These are phyloP conservation scores for Nothobranchius kuhntae DNA, from an alignment of 2,113 vertebrate species.

Conservation along the genomic window DNA sequence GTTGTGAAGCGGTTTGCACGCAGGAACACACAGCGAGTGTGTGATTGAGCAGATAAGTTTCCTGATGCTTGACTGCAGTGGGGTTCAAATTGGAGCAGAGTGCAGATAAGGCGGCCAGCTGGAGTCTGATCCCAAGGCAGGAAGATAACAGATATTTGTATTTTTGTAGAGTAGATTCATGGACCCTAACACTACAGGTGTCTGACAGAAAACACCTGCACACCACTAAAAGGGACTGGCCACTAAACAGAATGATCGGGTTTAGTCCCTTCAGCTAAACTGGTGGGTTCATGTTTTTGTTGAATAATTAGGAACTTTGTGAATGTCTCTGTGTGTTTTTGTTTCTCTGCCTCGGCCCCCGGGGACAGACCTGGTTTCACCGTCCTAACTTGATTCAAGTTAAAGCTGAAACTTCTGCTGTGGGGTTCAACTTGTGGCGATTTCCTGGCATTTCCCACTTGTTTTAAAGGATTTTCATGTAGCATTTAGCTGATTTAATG, in stretches of 20 bases:
- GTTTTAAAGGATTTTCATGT: conserved; percentile 19
- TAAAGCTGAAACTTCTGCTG: conserved; percentile 35
- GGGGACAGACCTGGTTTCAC: conserved; percentile 12
- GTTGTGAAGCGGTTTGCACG: not conserved
- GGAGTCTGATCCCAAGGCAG: conserved; percentile 6
- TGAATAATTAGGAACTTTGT: not conserved
- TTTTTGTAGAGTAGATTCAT: not conserved
- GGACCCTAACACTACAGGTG: not conserved
- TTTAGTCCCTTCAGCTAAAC: not conserved
- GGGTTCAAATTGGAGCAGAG: conserved; percentile 9
- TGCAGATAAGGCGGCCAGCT: conserved; percentile 23
- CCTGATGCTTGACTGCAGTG: not conserved
- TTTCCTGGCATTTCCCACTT: conserved; percentile 15
- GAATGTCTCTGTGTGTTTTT: too few species aligned
- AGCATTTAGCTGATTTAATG: conserved; percentile 29
- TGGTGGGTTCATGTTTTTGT: not conserved
- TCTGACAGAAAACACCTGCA: not conserved
- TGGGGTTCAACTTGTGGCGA: conserved; percentile 19
- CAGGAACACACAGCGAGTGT: not conserved
- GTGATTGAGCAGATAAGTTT: conserved; percentile 24
- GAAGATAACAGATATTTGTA: conserved; percentile 16
- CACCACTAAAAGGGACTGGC: not conserved
- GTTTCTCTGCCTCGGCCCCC: not conserved
- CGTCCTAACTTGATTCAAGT: conserved; percentile 32
- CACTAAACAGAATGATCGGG: too few species aligned